These are phyloP conservation scores for Esox niger DNA, from an alignment of 2,113 vertebrate genomes.

Conservation along the genomic window DNA sequence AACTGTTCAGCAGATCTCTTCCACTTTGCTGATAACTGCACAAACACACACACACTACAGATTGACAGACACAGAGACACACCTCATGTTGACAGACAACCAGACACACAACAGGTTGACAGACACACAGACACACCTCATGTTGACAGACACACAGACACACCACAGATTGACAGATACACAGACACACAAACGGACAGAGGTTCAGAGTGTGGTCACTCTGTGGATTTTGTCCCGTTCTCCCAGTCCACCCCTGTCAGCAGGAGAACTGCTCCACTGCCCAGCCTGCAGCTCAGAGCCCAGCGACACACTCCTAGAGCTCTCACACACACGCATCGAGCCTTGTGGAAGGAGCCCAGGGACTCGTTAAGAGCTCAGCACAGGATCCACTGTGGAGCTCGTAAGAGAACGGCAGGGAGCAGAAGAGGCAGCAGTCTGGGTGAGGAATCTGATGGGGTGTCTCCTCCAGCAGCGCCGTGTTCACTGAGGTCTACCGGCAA, in stretches of 20 bases:
- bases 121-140: neutral
- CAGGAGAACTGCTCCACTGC: neutral
- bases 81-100: constrained; percentile 3
- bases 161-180: neutral
- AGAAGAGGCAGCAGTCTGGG: neutral
- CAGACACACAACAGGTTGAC: neutral
- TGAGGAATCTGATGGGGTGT: constrained; percentile 8
- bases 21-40: constrained; percentile 1
- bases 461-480: constrained; percentile 7
- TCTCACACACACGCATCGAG: constrained; percentile 13
- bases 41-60: neutral
- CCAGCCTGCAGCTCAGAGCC: neutral
- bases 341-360: constrained; percentile 13
- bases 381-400: neutral
- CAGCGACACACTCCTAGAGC: constrained; percentile 19
- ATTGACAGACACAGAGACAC: neutral
- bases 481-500: too few species aligned
- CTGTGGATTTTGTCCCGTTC: constrained; percentile 52
- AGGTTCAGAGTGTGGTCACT: neutral
- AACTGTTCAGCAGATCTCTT: constrained; percentile 66
- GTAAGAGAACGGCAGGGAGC: neutral
- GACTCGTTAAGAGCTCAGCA: neutral
- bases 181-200: neutral
- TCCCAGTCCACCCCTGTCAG: constrained; percentile 62
- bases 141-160: neutral